Evolutionary conservation across 2,113 vertebrate species (phyloP).

Genomic region (Illadopsis cleaveri): DNA sequence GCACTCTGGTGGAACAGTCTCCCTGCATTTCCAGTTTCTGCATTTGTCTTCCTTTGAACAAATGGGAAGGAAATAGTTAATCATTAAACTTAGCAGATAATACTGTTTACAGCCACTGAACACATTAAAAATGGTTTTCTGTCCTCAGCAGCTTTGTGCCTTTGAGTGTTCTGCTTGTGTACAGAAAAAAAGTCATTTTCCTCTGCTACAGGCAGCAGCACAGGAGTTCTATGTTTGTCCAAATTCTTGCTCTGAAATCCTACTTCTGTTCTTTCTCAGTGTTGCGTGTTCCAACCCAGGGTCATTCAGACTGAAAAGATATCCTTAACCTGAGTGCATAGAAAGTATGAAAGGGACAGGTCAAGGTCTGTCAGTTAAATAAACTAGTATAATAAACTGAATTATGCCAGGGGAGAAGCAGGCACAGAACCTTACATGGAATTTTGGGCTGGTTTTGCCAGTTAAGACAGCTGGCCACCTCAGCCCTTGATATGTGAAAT

Average conservation of each 20-base stretch:
- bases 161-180: neutral
- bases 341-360: neutral
- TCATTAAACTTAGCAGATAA: neutral
- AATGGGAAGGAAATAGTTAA: neutral
- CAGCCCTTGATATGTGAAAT: neutral
- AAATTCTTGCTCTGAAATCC: neutral
- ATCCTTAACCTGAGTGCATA: neutral
- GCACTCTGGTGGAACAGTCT: neutral
- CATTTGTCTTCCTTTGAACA: neutral
- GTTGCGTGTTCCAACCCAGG: neutral
- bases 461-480: neutral
- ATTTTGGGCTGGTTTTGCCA: neutral
- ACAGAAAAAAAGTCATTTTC: neutral
- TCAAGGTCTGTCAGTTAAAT: neutral
- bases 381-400: neutral
- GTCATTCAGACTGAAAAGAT: neutral
- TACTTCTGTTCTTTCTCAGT: neutral
- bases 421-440: neutral
- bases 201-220: neutral
- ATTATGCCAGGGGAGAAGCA: neutral
- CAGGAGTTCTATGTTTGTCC: neutral
- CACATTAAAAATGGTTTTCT: neutral
- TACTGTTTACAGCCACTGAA: neutral
- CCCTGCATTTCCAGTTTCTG: neutral
- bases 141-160: neutral